phyloP scores from a whole-genome alignment of 2,888 invertebrate genomes.

The Himalopsyche japonica region DNA sequence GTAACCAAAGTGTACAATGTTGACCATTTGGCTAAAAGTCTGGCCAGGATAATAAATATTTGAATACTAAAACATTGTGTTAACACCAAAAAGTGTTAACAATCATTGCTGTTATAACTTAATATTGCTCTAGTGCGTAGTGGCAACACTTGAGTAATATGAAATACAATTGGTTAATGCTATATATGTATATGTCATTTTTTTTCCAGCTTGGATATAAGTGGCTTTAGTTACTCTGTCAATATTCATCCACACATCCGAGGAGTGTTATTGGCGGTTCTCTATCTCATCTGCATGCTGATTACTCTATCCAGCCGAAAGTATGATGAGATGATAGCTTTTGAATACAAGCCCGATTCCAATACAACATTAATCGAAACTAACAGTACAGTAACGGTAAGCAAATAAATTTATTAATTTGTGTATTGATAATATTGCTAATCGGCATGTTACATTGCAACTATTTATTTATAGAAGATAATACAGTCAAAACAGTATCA shows the following conservation, averaged over 20 bases:
- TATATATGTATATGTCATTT: neutral
- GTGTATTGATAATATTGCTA: no score
- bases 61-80: no score
- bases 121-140: no score
- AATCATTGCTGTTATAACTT: no score
- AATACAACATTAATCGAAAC: constrained; percentile 25
- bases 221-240: constrained; percentile 50
- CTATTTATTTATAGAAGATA: no score
- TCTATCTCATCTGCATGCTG: constrained; percentile 54
- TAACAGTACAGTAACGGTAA: constrained; percentile 28
- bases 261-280: constrained; percentile 53
- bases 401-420: neutral
- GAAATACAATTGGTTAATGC: neutral
- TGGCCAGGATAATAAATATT: no score
- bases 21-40: no score
- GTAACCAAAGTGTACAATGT: no score
- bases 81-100: no score
- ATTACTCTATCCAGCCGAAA: constrained; percentile 54
- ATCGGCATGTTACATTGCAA: no score
- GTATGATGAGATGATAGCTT: constrained; percentile 59
- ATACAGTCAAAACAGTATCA: no score
- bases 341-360: constrained; percentile 49
- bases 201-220: constrained; percentile 51
- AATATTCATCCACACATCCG: constrained; percentile 57
- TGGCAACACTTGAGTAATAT: no score